phyloP scores from a whole-genome alignment of 2,888 invertebrate genomes.

The Phrixothrix hirtus region DNA sequence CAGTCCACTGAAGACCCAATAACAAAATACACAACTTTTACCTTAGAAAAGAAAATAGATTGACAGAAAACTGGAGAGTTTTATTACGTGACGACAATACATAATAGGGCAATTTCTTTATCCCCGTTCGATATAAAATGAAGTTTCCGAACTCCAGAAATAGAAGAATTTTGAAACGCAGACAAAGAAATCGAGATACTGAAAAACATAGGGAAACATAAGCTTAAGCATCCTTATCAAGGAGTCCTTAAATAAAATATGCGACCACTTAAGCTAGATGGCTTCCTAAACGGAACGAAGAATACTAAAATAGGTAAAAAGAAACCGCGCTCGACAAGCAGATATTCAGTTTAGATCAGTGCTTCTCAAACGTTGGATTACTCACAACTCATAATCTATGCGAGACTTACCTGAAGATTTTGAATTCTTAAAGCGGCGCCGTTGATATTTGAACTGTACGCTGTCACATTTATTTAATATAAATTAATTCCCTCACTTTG shows the following conservation, averaged over 20 bases:
- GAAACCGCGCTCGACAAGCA: no score
- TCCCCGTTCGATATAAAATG: slow-evolving; percentile 14
- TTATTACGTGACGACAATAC: slow-evolving; percentile 24
- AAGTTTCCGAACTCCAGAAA: slow-evolving; percentile 5
- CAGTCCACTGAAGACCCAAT: no score
- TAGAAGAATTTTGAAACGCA: slow-evolving; percentile 7
- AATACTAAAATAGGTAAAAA: neutral
- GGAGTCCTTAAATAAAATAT: slow-evolving; percentile 24
- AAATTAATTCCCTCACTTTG: no score
- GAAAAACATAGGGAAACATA: slow-evolving; percentile 21
- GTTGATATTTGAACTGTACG: no score
- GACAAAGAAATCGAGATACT: slow-evolving; percentile 9
- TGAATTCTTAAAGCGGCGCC: no score
- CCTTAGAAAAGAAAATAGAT: slow-evolving; percentile 23
- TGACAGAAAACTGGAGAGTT: slow-evolving; percentile 21
- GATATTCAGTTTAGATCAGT: no score
- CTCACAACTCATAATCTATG: no score
- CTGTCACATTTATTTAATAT: no score
- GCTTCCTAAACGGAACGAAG: slow-evolving; percentile 22
- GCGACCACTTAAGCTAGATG: slow-evolving; percentile 23
- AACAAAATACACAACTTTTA: slow-evolving; percentile 25
- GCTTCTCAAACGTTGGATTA: no score
- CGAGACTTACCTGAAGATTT: no score
- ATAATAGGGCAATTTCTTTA: slow-evolving; percentile 12
- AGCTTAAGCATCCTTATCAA: slow-evolving; percentile 20